Percentiles rank a stretch among this genome's conserved stretches.
Conservation (phyloP, 2,797 vertebrate species). For the Aplochiton taeniatus region DNA sequence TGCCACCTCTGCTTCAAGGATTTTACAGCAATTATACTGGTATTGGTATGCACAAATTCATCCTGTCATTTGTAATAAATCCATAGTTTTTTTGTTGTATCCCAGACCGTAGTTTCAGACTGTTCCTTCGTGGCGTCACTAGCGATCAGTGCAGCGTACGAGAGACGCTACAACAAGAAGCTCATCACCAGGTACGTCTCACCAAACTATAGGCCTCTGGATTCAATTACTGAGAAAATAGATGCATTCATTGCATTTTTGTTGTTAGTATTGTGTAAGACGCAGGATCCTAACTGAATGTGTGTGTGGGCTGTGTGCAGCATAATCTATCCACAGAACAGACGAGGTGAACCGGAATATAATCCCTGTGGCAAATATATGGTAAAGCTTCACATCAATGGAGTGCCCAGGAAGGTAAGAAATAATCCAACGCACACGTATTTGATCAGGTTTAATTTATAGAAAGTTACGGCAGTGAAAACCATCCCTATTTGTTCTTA, state of each 20-base stretch:
- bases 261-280: not conserved
- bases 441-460: not conserved
- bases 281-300: not conserved
- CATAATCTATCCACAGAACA: constrained; percentile 98
- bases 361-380: constrained; percentile 99
- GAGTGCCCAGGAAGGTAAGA: constrained; percentile 94
- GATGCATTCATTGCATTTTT: too few species aligned
- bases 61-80: not conserved
- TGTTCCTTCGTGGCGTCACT: constrained; percentile 97
- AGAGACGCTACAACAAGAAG: constrained; percentile 96
- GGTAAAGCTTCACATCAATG: constrained; percentile 99
- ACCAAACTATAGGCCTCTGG: not conserved
- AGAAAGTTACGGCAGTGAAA: too few species aligned
- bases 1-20: too few species aligned
- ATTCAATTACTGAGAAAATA: too few species aligned
- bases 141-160: constrained; percentile 96
- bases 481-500: too few species aligned
- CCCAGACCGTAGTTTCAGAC: constrained; percentile 97
- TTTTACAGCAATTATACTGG: not conserved
- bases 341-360: constrained; percentile 93
- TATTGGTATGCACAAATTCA: not conserved
- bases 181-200: constrained; percentile 90
- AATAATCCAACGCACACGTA: not conserved
- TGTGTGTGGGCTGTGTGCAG: constrained; percentile 59
- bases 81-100: constrained; percentile 14